phyloP scores from a whole-genome alignment of 1,140 invertebrate species.

The Lethocerus indicus region DNA sequence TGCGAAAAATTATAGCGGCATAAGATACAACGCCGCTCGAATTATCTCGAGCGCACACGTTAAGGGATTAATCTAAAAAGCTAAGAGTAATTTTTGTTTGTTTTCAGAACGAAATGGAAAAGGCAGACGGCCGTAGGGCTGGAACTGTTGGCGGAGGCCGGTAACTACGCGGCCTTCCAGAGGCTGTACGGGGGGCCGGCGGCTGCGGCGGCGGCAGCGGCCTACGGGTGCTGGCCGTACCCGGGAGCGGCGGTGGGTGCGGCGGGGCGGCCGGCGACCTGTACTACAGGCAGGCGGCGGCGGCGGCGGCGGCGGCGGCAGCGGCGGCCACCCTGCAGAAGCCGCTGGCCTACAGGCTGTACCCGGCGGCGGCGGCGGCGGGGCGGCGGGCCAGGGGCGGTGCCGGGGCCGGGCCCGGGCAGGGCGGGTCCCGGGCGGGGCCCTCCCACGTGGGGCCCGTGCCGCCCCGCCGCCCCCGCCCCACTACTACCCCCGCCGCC shows the following conservation, averaged over 20 bases:
- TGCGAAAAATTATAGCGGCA: too few relatives aligned
- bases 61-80: too few relatives aligned
- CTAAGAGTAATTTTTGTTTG: too few relatives aligned
- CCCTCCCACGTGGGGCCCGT: slow-evolving; percentile 6
- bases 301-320: slow-evolving; percentile 35
- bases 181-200: slow-evolving; percentile 60
- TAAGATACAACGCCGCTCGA: too few relatives aligned
- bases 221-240: slow-evolving; percentile 44
- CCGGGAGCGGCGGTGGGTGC: slow-evolving; percentile 20
- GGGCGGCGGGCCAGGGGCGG: slow-evolving; percentile 38
- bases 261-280: slow-evolving; percentile 44
- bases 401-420: slow-evolving; percentile 36
- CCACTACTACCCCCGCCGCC: slow-evolving; percentile 25
- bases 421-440: slow-evolving; percentile 22
- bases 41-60: too few relatives aligned
- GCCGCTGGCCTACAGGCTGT: slow-evolving; percentile 66
- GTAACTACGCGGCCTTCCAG: slow-evolving; percentile 93
- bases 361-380: too few relatives aligned
- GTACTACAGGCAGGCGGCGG: slow-evolving; percentile 59
- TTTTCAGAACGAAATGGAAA: slow-evolving; percentile 97
- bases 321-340: slow-evolving; percentile 66
- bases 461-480: slow-evolving; percentile 12
- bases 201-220: slow-evolving; percentile 24
- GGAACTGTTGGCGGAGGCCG: slow-evolving; percentile 88
- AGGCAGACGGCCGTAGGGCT: slow-evolving; percentile 92